phyloP scores from a whole-genome alignment of 1,140 invertebrate genomes.

The Paralvinella palmiformis region DNA sequence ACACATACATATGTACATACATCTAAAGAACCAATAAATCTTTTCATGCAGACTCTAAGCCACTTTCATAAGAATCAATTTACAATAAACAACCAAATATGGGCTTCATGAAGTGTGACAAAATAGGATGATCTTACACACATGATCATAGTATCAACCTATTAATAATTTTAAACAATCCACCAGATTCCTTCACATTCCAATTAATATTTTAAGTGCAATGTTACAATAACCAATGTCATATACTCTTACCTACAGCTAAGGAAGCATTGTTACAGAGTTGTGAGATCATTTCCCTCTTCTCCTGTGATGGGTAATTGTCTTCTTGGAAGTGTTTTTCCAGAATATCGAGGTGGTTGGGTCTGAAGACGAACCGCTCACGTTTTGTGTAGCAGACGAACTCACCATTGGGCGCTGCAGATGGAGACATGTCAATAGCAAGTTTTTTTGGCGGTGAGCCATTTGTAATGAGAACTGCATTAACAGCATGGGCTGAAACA shows the following conservation, averaged over 20 bases:
- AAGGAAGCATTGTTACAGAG: conserved; percentile 37
- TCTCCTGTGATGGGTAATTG: conserved; percentile 47
- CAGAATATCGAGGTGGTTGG: conserved; percentile 46
- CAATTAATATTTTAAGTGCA: no score
- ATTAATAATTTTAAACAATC: no score
- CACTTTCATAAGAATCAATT: no score
- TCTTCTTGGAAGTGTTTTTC: conserved; percentile 45
- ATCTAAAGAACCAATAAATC: no score
- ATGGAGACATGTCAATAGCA: neutral
- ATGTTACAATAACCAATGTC: no score
- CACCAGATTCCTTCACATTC: no score
- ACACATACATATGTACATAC: no score
- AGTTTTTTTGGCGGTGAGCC: conserved; percentile 3
- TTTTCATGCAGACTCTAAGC: no score
- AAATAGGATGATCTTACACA: no score
- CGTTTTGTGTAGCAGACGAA: conserved; percentile 27
- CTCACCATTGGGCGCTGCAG: neutral
- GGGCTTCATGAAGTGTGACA: no score
- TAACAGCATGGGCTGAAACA: conserved; percentile 6
- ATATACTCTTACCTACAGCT: conserved; percentile 16
- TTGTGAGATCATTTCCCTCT: conserved; percentile 44
- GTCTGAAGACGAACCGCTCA: conserved; percentile 49
- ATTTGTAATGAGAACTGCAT: neutral
- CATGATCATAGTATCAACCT: no score
- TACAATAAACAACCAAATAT: no score